Evolutionary conservation across 2,888 invertebrate species (phyloP).

Genomic region (Drosophila anomalata): DNA sequence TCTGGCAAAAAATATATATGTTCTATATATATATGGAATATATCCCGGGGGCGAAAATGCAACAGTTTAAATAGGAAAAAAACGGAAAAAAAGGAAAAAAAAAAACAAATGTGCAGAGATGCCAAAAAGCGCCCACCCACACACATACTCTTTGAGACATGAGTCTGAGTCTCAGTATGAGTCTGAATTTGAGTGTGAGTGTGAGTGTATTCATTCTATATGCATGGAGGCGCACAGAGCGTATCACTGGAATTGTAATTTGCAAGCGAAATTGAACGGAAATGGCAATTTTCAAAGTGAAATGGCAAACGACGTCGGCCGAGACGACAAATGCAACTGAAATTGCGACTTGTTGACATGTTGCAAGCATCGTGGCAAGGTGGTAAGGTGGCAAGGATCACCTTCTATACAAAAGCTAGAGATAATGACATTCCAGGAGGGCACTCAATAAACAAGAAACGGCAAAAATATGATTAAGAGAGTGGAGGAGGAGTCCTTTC

Average conservation of each 20-base stretch:
- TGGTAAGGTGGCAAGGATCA: constrained; percentile 10
- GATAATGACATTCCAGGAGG: constrained; percentile 32
- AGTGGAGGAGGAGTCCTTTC: constrained; percentile 16
- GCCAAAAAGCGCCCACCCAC: constrained; percentile 32
- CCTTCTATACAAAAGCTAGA: not conserved
- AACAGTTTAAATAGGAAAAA: constrained; percentile 36
- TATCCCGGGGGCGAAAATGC: constrained; percentile 44
- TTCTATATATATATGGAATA: constrained; percentile 2
- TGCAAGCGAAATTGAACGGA: constrained; percentile 80
- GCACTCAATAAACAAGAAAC: constrained; percentile 26
- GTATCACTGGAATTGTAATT: constrained; percentile 79
- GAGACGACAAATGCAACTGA: constrained; percentile 50
- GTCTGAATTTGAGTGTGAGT: constrained; percentile 14
- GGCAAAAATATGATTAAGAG: constrained; percentile 2
- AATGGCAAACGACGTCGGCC: constrained; percentile 59
- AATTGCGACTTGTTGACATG: constrained; percentile 57
- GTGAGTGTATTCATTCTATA: constrained; percentile 57
- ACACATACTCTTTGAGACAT: no score
- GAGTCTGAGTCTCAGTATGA: not conserved
- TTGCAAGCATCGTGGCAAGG: not conserved
- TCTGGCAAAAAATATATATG: constrained; percentile 11
- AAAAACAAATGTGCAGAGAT: constrained; percentile 19
- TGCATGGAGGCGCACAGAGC: constrained; percentile 70
- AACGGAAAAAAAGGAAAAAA: constrained; percentile 10
- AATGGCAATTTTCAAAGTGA: constrained; percentile 81